Conservation (phyloP, 2,113 vertebrate species). For the Corythornis vintsioides region DNA sequence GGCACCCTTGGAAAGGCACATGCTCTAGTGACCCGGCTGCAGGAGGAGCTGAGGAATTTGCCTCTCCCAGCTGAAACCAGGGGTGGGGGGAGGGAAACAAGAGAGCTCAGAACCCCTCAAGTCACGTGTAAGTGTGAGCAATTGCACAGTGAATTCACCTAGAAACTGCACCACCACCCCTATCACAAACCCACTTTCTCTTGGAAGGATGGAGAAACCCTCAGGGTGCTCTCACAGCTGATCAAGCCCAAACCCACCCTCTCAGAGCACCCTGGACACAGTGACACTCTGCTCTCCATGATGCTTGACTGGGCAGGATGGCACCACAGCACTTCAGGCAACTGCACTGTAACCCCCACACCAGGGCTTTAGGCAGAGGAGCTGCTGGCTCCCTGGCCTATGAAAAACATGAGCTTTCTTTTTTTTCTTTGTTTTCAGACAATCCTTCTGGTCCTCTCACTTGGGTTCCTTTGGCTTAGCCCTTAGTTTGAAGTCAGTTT, state of each 20-base stretch:
- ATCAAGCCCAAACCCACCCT: neutral
- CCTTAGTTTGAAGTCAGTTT: conserved; percentile 16
- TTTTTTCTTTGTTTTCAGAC: neutral
- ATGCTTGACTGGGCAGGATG: neutral
- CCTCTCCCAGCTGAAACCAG: neutral
- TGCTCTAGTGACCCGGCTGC: neutral
- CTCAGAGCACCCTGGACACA: neutral
- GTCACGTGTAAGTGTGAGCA: accelerated
- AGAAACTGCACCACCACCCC: neutral
- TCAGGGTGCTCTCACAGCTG: neutral
- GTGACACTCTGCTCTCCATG: neutral
- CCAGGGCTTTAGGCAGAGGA: neutral
- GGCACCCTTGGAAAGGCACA: conserved; percentile 48
- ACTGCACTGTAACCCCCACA: neutral
- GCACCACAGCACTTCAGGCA: neutral
- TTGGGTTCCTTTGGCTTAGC: neutral
- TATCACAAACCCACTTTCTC: neutral
- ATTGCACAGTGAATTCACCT: accelerated
- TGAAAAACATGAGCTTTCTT: neutral
- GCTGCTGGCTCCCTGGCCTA: neutral
- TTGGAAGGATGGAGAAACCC: neutral
- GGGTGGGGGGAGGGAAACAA: neutral
- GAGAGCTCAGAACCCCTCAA: neutral
- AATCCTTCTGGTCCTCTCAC: neutral
- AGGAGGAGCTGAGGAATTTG: neutral